These are phyloP conservation scores for Lucilia sericata DNA, from an alignment of 1,140 invertebrate genomes.

Conservation along the genomic window DNA sequence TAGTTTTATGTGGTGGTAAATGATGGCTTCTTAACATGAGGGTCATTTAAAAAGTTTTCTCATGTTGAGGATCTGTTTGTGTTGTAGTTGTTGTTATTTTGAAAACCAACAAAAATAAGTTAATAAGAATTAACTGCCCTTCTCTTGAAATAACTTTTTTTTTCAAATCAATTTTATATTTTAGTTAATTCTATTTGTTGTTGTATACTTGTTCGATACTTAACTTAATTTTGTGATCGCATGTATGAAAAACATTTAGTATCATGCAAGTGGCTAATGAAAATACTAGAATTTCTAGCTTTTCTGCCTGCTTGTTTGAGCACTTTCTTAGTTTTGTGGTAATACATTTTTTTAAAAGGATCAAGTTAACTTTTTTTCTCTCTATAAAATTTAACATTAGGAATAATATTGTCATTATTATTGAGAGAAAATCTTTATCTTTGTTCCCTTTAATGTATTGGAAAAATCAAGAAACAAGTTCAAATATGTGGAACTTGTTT, in stretches of 20 bases:
- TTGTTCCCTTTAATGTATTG: background rate
- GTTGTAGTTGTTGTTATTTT: too few species aligned
- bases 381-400: background rate
- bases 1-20: constrained; percentile 3
- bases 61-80: background rate
- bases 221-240: constrained; percentile 16
- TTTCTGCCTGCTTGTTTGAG: background rate
- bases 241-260: background rate
- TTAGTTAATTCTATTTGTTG: background rate
- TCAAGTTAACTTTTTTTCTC: background rate
- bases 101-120: background rate
- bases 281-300: background rate
- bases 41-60: constrained; percentile 19
- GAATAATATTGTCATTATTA: background rate
- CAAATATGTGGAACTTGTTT: background rate
- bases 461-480: background rate
- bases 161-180: background rate
- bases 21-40: constrained; percentile 23
- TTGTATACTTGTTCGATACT: background rate
- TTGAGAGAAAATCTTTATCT: background rate
- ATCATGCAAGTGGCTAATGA: background rate
- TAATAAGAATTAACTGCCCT: constrained; percentile 19
- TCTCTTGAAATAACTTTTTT: constrained; percentile 2
- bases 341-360: background rate
- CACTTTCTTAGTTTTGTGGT: background rate